Conservation (phyloP, 2,113 vertebrate genomes). For the Xenus cinereus region DNA sequence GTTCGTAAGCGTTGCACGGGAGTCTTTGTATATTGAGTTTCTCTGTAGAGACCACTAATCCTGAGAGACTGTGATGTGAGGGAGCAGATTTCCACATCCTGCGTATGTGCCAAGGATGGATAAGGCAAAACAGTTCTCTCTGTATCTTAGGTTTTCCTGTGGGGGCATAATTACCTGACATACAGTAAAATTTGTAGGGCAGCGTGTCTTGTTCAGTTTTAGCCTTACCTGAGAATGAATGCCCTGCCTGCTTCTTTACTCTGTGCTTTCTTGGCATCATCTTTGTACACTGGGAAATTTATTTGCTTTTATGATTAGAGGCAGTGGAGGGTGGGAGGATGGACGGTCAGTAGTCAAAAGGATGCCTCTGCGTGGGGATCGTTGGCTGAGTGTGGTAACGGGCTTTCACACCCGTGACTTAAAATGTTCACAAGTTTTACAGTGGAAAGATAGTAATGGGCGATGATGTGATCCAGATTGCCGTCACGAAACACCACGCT, state of each 20-base stretch:
- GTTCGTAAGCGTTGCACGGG: not conserved
- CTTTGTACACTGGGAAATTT: not conserved
- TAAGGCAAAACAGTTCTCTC: not conserved
- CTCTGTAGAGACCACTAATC: not conserved
- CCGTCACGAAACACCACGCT: not conserved
- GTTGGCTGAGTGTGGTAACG: not conserved
- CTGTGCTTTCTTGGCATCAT: not conserved
- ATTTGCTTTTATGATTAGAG: not conserved
- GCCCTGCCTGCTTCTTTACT: not conserved
- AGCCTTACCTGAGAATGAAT: not conserved
- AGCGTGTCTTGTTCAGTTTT: not conserved
- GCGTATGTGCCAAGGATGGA: not conserved
- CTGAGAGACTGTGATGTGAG: not conserved
- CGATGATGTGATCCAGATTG: not conserved
- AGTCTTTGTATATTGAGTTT: not conserved
- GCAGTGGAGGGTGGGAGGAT: not conserved
- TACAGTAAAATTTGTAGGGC: not conserved
- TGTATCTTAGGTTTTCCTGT: not conserved
- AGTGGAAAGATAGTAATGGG: not conserved
- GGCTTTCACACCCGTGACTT: not conserved
- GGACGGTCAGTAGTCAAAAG: not conserved
- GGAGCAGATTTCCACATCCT: not conserved
- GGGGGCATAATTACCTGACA: not conserved
- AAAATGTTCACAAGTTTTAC: not conserved
- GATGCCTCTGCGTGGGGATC: not conserved